Conservation (phyloP, 1,140 invertebrate species). For the Nixonia krombeini region DNA sequence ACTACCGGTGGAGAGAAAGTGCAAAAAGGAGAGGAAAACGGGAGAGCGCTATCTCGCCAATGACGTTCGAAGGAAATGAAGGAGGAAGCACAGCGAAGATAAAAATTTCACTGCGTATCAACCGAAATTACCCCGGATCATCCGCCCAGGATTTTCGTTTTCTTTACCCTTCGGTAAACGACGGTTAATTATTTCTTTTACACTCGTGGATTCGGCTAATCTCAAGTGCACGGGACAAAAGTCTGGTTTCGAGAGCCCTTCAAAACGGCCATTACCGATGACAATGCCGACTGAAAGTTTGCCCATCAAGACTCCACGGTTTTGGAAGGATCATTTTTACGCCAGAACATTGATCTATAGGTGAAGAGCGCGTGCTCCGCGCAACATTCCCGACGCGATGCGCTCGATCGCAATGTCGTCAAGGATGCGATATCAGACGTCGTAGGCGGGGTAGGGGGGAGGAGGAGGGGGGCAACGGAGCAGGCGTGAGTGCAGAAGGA, state of each 20-base stretch:
- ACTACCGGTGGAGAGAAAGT: conserved; percentile 51
- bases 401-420: too few relatives aligned
- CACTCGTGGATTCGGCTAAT: too few relatives aligned
- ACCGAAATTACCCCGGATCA: conserved; percentile 19
- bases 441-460: too few relatives aligned
- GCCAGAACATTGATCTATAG: too few relatives aligned
- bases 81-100: conserved; percentile 34
- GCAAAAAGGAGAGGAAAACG: conserved; percentile 47
- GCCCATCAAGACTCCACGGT: background rate
- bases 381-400: too few relatives aligned
- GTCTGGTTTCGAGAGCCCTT: too few relatives aligned
- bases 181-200: background rate
- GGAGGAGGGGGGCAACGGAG: conserved; percentile 52
- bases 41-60: conserved; percentile 46
- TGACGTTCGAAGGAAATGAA: conserved; percentile 39
- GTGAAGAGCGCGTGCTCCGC: too few relatives aligned
- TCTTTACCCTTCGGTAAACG: too few relatives aligned
- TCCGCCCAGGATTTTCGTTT: conserved; percentile 2
- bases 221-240: too few relatives aligned
- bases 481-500: conserved; percentile 70
- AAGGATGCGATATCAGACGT: conserved; percentile 54
- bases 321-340: background rate
- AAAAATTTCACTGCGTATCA: conserved; percentile 49
- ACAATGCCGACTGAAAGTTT: too few relatives aligned
- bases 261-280: too few relatives aligned